These are phyloP conservation scores for Orchesella cincta DNA, from an alignment of 1,140 invertebrate species.

Conservation along the genomic window DNA sequence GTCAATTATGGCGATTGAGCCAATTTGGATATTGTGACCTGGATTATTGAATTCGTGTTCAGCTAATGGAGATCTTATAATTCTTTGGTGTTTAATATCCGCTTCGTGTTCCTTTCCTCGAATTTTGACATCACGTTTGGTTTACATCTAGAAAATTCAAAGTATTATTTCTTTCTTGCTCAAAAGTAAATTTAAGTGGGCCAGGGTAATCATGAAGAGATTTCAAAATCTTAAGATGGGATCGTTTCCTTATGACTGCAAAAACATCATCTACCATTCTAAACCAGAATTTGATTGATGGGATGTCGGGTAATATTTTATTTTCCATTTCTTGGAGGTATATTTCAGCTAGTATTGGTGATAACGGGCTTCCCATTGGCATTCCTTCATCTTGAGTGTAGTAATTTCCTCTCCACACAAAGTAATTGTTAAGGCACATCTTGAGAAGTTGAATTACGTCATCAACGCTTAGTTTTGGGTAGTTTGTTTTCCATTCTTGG, in stretches of 20 bases:
- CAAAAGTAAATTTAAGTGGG: slow-evolving; percentile 44
- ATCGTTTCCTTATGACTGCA: background rate
- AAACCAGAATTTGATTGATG: slow-evolving; percentile 33
- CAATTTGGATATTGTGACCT: no score
- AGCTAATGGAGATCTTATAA: no score
- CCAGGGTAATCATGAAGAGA: slow-evolving; percentile 30
- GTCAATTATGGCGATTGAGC: no score
- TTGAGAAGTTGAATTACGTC: slow-evolving; percentile 36
- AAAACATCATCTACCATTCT: slow-evolving; percentile 49
- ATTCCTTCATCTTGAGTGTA: slow-evolving; percentile 41
- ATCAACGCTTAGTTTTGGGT: background rate
- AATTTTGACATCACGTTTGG: no score
- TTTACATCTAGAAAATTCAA: no score
- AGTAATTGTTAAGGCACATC: slow-evolving; percentile 38
- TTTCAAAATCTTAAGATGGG: slow-evolving; percentile 8
- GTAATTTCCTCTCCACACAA: slow-evolving; percentile 29
- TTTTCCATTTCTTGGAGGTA: slow-evolving; percentile 39
- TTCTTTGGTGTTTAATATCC: no score
- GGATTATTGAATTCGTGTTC: no score
- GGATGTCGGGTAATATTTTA: background rate
- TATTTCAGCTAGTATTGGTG: slow-evolving; percentile 32
- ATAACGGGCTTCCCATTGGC: slow-evolving; percentile 12
- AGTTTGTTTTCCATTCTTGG: slow-evolving; percentile 10
- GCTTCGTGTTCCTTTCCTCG: no score
- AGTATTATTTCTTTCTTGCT: no score